Evolutionary conservation across 2,888 invertebrate species (phyloP).

Genomic region (Laothoe populi): DNA sequence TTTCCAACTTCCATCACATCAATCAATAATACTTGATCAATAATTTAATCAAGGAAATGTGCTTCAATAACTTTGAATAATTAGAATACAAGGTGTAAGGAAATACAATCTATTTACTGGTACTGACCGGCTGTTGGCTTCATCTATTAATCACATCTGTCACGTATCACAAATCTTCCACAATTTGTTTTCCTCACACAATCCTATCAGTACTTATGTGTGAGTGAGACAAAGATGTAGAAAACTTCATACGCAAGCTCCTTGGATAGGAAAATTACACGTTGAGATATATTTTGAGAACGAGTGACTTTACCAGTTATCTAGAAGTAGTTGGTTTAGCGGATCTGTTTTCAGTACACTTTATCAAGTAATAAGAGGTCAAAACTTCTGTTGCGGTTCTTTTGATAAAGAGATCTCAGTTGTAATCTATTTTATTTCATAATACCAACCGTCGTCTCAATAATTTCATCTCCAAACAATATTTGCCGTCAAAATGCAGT

Average conservation of each 20-base stretch:
- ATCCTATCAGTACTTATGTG: not conserved
- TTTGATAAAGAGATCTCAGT: not conserved
- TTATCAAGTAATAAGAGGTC: not conserved
- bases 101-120: slow-evolving; percentile 8
- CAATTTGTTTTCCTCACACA: not conserved
- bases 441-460: not conserved
- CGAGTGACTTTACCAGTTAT: not conserved
- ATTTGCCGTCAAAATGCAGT: not conserved
- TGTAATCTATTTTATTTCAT: not conserved
- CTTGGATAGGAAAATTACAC: slow-evolving; percentile 4
- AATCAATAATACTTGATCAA: not conserved
- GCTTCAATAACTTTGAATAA: slow-evolving; percentile 12
- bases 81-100: slow-evolving; percentile 18
- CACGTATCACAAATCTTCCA: slow-evolving; percentile 24
- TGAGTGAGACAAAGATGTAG: not conserved
- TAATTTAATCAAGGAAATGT: not conserved
- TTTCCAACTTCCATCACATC: slow-evolving; percentile 1
- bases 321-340: slow-evolving; percentile 6
- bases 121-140: not conserved
- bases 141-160: slow-evolving; percentile 17
- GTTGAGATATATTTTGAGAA: slow-evolving; percentile 5
- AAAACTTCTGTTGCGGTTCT: not conserved
- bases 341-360: not conserved
- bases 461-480: not conserved
- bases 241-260: slow-evolving; percentile 15